Evolutionary conservation across 2,797 vertebrate genomes (phyloP).

Genomic region (Gambelia wislizenii): DNA sequence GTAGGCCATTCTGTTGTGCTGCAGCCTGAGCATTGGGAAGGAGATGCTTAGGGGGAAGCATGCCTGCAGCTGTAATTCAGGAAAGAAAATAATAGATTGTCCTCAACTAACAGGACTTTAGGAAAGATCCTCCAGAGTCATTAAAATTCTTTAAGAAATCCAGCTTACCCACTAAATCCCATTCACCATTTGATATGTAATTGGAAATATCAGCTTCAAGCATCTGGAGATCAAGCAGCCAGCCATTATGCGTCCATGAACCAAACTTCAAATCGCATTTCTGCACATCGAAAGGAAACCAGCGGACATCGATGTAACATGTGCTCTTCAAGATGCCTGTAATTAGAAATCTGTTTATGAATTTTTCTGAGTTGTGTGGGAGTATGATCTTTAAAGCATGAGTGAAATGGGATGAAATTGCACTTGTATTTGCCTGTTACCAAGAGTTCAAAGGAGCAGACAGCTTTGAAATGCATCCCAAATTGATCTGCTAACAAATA

Average conservation of each 20-base stretch:
- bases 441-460: not conserved
- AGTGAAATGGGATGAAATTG: not conserved
- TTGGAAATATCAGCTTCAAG: constrained; percentile 90
- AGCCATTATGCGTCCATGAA: constrained; percentile 93
- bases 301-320: constrained; percentile 93
- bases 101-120: not conserved
- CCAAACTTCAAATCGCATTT: constrained; percentile 94
- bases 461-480: constrained; percentile 1
- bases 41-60: no score
- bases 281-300: constrained; percentile 95
- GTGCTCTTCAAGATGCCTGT: constrained; percentile 83
- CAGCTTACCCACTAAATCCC: constrained; percentile 90
- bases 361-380: not conserved
- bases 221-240: constrained; percentile 93
- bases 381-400: not conserved
- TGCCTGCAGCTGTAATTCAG: not conserved
- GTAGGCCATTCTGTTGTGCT: no score
- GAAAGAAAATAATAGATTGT: no score
- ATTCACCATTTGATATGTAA: constrained; percentile 93
- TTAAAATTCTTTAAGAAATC: not conserved
- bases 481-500: constrained; percentile 12
- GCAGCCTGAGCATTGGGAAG: not conserved
- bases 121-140: not conserved
- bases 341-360: constrained; percentile 31
- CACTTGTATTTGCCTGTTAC: not conserved